Base-by-base conservation (phyloP, 1,140 invertebrate species). In the Helicoverpa armigera region DNA sequence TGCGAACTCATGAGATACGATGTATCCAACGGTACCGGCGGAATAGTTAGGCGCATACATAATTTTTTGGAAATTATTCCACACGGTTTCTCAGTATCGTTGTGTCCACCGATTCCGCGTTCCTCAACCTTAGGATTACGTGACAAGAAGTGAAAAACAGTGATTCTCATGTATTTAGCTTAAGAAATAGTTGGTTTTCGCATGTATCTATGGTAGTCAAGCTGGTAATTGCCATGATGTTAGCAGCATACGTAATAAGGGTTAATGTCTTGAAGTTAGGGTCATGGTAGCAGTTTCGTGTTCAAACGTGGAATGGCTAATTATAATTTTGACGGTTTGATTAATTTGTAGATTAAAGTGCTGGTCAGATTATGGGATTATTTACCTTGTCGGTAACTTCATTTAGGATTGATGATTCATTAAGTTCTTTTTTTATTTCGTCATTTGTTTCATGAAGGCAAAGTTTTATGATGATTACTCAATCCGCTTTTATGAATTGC, bases 61-160 rank as follows among this genome's bases (percentile, higher is more conserved):
- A 79, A 74, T 79, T 82, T 82, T 82, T 74, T 69, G 29, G 48
- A 78, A 84, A 82, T 75, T 84, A 85, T 85, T 85, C 81, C 74
- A 82, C 80, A 79, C 31, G 61, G 63, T 72, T 90, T 87, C 90
- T 83, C 50, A 84, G 88, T 89, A 89, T 82, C 75, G 79, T 58
- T 35, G 5, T 82, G 80, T 84, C 73, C 77, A 82, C 81, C 81
- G 77, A 90, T 89, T 86, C 84, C 83, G 84, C 86, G 86, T 89
- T 85, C 87, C 77, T 85, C 84, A 86, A 89, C 89, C 86, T 87
- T 58, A 61, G 29, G 58, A 43, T 56, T 83, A 89, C 89, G 89
- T 90, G 88, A 89, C 84, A n/a, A 63, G 87, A 85, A 86, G 74
- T 77, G 53, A 72, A 86, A 89, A 87, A 79, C 72, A 81, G 79